A percentile compares a stretch with the other conserved stretches of the same genome.
phyloP scores from a whole-genome alignment of 2,113 vertebrate genomes.

The Pseudopodoces humilis region DNA sequence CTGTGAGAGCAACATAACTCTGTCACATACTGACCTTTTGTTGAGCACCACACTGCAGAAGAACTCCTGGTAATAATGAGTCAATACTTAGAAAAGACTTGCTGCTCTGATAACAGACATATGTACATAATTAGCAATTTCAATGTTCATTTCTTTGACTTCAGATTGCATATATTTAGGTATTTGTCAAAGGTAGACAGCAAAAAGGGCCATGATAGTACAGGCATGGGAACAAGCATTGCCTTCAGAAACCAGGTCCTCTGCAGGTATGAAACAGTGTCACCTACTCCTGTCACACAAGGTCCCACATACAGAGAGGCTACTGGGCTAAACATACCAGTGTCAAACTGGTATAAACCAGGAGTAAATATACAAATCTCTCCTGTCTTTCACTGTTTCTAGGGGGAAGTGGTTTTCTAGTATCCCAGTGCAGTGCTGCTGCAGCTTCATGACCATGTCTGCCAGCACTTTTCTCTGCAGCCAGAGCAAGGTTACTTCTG shows the following conservation, averaged over 20 bases:
- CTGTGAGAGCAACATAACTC: neutral
- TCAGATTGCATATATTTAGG: neutral
- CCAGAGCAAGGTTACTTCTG: neutral
- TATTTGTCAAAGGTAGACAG: neutral
- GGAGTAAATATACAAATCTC: neutral
- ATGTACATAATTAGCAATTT: neutral
- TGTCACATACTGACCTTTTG: neutral
- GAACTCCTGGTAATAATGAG: constrained; percentile 13
- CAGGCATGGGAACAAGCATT: neutral
- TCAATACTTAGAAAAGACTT: neutral
- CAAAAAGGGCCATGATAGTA: neutral
- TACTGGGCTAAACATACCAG: neutral
- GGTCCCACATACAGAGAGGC: neutral
- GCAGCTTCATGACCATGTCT: rapidly evolving
- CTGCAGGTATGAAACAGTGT: neutral
- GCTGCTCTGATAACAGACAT: neutral
- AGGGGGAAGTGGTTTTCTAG: neutral
- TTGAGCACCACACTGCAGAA: neutral
- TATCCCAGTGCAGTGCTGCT: neutral
- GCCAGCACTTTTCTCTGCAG: neutral
- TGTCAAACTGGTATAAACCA: neutral
- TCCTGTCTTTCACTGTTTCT: neutral
- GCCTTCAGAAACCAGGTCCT: neutral
- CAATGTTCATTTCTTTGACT: neutral
- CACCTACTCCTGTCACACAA: neutral